These are phyloP conservation scores for Lobophora halterata DNA, from an alignment of 2,888 invertebrate genomes.

Conservation along the genomic window DNA sequence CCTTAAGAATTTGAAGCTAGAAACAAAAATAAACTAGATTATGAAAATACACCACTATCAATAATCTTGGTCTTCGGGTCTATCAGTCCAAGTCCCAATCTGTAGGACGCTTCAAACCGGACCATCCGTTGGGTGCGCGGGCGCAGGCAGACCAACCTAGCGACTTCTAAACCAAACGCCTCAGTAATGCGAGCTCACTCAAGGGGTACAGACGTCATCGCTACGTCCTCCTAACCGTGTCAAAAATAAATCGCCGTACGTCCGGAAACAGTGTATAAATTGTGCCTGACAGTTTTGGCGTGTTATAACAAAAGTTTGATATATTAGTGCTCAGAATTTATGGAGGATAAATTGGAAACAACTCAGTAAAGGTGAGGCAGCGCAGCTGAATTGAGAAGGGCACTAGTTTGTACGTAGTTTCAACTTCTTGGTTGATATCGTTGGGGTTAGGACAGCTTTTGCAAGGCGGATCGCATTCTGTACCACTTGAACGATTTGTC, in stretches of 20 bases:
- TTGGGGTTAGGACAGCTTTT: slow-evolving; percentile 59
- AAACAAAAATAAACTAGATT: too few species aligned
- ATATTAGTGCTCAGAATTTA: slow-evolving; percentile 39
- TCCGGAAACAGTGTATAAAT: slow-evolving; percentile 61
- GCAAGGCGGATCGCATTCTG: slow-evolving; percentile 68
- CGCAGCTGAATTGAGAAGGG: slow-evolving; percentile 52
- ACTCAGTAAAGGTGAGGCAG: slow-evolving; percentile 64
- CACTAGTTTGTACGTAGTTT: slow-evolving; percentile 47
- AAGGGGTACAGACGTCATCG: slow-evolving; percentile 48
- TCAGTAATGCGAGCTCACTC: slow-evolving; percentile 62
- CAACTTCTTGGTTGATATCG: slow-evolving; percentile 45
- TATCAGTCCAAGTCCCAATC: slow-evolving; percentile 21
- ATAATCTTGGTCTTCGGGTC: slow-evolving; percentile 17
- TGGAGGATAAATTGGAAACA: slow-evolving; percentile 50
- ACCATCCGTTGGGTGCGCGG: slow-evolving; percentile 64
- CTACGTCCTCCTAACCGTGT: slow-evolving; percentile 38
- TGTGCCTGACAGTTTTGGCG: slow-evolving; percentile 61
- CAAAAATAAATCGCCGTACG: slow-evolving; percentile 55
- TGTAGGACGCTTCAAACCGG: slow-evolving; percentile 54
- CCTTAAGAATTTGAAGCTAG: too few species aligned
- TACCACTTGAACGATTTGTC: slow-evolving; percentile 53
- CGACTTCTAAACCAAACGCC: slow-evolving; percentile 49
- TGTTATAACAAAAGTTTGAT: slow-evolving; percentile 45
- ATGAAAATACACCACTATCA: too few species aligned
- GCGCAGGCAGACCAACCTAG: slow-evolving; percentile 62